A percentile compares a stretch with the other conserved stretches of the same genome.
phyloP scores from a whole-genome alignment of 2,113 vertebrate species.

The Acrocephalus kingi region DNA sequence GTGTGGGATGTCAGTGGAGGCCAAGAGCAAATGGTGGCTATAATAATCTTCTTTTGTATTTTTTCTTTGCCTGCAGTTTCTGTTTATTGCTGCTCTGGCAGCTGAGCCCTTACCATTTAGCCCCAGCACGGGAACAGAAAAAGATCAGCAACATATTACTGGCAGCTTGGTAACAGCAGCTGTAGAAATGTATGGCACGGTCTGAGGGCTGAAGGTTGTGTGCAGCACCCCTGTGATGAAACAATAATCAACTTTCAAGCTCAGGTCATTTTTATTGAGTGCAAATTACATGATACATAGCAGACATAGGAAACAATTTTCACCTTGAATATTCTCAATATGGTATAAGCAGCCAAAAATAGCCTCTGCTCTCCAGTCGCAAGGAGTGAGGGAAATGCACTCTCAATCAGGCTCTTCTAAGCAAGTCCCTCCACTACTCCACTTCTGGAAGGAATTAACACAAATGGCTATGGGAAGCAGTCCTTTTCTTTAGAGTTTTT shows the following conservation, averaged over 20 bases:
- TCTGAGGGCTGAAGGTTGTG: neutral
- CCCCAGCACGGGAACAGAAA: neutral
- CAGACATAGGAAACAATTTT: neutral
- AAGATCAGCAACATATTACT: neutral
- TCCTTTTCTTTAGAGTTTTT: neutral
- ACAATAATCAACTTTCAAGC: neutral
- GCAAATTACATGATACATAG: neutral
- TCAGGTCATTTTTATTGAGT: neutral
- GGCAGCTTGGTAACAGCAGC: neutral
- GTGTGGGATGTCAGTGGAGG: neutral
- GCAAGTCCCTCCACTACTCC: neutral
- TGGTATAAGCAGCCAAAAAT: neutral
- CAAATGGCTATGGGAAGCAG: neutral
- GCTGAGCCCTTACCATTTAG: neutral
- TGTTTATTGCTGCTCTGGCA: neutral
- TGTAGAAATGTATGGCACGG: neutral
- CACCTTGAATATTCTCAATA: neutral
- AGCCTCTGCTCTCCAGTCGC: neutral
- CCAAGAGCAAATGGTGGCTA: neutral
- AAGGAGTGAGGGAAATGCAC: neutral
- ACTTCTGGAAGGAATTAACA: neutral
- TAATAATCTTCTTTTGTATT: neutral
- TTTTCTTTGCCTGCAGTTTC: neutral
- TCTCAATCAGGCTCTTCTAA: neutral
- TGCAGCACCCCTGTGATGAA: neutral